Base-by-base conservation (phyloP, 2,888 invertebrate species). In the Zygogramma bicolorata region DNA sequence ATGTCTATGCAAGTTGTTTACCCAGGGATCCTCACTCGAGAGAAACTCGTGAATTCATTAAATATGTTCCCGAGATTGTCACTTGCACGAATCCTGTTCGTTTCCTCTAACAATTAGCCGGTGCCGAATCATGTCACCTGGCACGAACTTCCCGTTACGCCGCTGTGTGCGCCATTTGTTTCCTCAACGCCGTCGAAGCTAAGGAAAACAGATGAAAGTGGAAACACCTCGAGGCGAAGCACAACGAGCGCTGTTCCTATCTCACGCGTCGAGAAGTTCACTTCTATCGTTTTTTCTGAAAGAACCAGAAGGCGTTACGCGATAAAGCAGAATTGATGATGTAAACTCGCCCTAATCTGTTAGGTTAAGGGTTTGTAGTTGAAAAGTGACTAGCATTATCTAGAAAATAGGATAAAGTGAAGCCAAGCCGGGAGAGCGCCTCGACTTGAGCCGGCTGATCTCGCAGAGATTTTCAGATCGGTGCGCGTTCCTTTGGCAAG, bases 271-370 rank as follows among this genome's bases (percentile, higher is more conserved):
- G 59, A 63, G 49, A 40, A 65, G 73, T 66, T 63, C 40, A 61
- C 46, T 62, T 42, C 46, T 40, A 63, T 73, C 73, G 69, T 73
- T 73, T 69, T 73, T 73, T 59, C 59, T 67, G 59, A 59, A 69
- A 60, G 66, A 61, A 69, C 40, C 69, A 69, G 69, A 63, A 72
- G 68, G 70, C 58, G 61, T 46, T 31, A 58, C 38, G 59, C 42
- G 72, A 72, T 70, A 72, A 71, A 72, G 69, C 67, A 67, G 65
- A 70, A 75, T 75, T 75, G 71, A 75, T 75, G 74, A 71, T 70
- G 71, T 66, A 75, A 71, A 70, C 68, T 62, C 67, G 46, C 66
- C 69, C 67, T 69, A 75, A 75, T 75, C 71, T 70, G 69, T 71
- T 65, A 20, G 68, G 67, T 72, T 68, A 58, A 68, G 65, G 60